A percentile compares a stretch with the other conserved stretches of the same genome.
These are phyloP conservation scores for Crossocerus cetratus DNA, from an alignment of 2,888 invertebrate species.

Conservation along the genomic window DNA sequence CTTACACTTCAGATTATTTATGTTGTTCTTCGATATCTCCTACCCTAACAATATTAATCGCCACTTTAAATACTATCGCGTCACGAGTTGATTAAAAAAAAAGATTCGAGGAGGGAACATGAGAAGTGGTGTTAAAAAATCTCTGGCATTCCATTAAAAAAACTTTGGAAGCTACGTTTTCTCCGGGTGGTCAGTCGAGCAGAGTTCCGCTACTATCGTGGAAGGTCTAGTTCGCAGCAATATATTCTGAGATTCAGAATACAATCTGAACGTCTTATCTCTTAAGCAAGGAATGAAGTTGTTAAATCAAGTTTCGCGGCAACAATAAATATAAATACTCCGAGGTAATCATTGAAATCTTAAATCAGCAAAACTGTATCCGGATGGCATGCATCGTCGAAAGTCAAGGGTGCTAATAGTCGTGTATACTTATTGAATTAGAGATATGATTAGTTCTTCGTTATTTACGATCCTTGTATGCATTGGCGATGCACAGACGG, in stretches of 20 bases:
- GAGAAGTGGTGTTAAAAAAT: constrained; percentile 28
- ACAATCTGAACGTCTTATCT: too few relatives aligned
- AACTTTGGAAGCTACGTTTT: background rate
- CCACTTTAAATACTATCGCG: constrained; percentile 68
- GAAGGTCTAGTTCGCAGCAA: background rate
- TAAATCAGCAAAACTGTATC: too few relatives aligned
- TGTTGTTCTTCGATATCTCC: constrained; percentile 66
- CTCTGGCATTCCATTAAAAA: background rate
- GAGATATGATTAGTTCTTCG: too few relatives aligned
- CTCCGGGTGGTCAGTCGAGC: background rate
- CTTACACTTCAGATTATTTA: constrained; percentile 70
- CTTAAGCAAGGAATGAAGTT: too few relatives aligned
- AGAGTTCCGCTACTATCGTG: background rate
- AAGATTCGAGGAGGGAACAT: constrained; percentile 28
- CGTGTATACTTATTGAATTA: too few relatives aligned
- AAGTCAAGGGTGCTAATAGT: too few relatives aligned
- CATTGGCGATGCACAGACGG: background rate
- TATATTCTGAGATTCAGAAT: too few relatives aligned
- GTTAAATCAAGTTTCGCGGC: too few relatives aligned
- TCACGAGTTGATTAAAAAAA: constrained; percentile 44
- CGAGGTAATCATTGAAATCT: too few relatives aligned
- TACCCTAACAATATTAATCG: constrained; percentile 60
- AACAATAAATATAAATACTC: too few relatives aligned
- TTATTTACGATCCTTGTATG: too few relatives aligned
- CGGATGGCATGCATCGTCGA: too few relatives aligned